Percentiles rank a stretch among this genome's conserved stretches.
Conservation (phyloP, 2,797 vertebrate species). For the Bradypodion pumilum region DNA sequence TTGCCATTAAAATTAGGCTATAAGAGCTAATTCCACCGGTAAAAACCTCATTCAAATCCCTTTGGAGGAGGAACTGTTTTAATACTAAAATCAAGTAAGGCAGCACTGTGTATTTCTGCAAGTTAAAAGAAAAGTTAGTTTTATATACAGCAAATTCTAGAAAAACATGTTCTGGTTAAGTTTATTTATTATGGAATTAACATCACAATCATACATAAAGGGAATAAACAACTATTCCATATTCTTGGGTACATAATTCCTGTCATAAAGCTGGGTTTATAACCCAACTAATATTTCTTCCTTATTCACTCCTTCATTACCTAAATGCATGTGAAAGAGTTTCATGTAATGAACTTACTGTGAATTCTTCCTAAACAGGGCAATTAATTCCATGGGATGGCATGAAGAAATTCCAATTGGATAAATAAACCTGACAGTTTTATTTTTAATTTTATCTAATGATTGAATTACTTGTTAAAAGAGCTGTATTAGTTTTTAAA, state of each 20-base stretch:
- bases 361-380: neutral
- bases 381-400: too few species aligned
- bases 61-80: slow-evolving; percentile 98
- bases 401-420: too few species aligned
- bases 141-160: neutral
- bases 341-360: neutral
- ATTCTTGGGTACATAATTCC: neutral
- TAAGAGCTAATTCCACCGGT: slow-evolving; percentile 99
- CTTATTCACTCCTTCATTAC: neutral
- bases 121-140: slow-evolving; percentile 46
- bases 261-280: neutral
- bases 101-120: slow-evolving; percentile 94
- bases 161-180: neutral
- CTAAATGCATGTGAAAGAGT: neutral
- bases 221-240: neutral
- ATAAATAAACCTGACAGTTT: too few species aligned
- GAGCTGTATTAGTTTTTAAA: too few species aligned
- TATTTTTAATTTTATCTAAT: too few species aligned
- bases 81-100: slow-evolving; percentile 98
- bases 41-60: slow-evolving; percentile 98
- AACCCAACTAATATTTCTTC: neutral
- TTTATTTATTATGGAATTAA: neutral
- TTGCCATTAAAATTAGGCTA: slow-evolving; percentile 99
- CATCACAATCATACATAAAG: neutral
- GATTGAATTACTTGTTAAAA: too few species aligned